Conservation (phyloP, 2,797 vertebrate species). For the Anabacerthia variegaticeps region DNA sequence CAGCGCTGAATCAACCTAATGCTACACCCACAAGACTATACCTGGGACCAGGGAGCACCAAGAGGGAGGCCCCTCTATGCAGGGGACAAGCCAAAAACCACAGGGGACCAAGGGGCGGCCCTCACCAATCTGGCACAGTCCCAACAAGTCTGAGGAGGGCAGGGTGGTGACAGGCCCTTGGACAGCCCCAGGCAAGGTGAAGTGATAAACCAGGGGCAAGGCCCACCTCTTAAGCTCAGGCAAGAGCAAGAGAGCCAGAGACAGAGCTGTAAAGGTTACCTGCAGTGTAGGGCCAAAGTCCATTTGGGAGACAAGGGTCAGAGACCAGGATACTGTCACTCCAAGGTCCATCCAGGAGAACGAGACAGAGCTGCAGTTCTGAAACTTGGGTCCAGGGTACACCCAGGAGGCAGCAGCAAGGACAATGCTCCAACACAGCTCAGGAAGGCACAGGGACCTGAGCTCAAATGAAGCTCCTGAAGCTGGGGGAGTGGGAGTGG, state of each 20-base stretch:
- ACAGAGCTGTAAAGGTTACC: neutral
- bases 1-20: neutral
- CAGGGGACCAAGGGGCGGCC: neutral
- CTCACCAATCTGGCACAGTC: accelerated
- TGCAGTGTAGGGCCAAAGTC: neutral
- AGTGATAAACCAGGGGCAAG: neutral
- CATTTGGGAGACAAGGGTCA: accelerated
- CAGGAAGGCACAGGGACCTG: accelerated
- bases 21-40: neutral
- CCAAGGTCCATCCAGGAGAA: neutral
- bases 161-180: accelerated
- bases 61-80: accelerated
- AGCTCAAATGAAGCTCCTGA: neutral
- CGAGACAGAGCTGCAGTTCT: neutral
- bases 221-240: neutral
- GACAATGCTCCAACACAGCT: accelerated
- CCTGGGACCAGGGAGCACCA: accelerated
- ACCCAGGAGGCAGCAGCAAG: neutral
- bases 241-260: neutral
- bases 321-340: neutral
- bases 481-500: accelerated
- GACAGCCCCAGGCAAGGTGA: neutral
- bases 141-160: neutral
- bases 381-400: accelerated
- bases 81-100: neutral